A percentile compares a stretch with the other conserved stretches of the same genome.
Conservation (phyloP, 2,797 vertebrate species). For the Mus caroli region DNA sequence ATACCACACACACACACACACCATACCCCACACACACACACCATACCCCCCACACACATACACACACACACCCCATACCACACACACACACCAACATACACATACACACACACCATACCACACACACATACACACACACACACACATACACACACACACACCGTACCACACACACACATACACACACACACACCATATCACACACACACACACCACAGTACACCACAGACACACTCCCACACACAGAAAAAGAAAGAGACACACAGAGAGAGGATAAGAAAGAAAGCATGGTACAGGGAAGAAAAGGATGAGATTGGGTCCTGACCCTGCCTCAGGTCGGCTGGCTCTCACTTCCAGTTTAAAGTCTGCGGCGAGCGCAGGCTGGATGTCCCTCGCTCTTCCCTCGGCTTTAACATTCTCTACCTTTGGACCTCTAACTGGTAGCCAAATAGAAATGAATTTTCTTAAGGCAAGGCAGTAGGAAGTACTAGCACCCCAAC, state of each 20-base stretch:
- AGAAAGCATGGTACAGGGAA: not conserved
- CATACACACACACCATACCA: not conserved
- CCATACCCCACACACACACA: not conserved
- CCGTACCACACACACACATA: not conserved
- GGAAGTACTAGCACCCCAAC: not conserved
- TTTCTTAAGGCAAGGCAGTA: not conserved
- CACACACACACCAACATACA: not conserved
- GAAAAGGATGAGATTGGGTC: not conserved
- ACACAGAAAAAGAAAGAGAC: not conserved
- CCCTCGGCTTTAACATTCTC: not conserved
- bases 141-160: not conserved
- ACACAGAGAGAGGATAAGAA: not conserved
- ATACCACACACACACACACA: too few relatives aligned
- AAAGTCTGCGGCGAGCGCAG: not conserved
- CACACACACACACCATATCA: too few relatives aligned
- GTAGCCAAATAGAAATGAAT: not conserved
- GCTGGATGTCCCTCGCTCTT: not conserved
- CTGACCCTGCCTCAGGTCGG: not conserved
- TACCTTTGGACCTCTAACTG: constrained; percentile 11
- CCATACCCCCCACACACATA: not conserved
- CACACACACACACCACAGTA: not conserved
- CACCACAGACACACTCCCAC: not conserved
- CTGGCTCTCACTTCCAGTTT: not conserved
- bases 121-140: not conserved
- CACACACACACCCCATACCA: too few relatives aligned